phyloP scores from a whole-genome alignment of 2,113 vertebrate genomes.

The Delphinapterus leucas region DNA sequence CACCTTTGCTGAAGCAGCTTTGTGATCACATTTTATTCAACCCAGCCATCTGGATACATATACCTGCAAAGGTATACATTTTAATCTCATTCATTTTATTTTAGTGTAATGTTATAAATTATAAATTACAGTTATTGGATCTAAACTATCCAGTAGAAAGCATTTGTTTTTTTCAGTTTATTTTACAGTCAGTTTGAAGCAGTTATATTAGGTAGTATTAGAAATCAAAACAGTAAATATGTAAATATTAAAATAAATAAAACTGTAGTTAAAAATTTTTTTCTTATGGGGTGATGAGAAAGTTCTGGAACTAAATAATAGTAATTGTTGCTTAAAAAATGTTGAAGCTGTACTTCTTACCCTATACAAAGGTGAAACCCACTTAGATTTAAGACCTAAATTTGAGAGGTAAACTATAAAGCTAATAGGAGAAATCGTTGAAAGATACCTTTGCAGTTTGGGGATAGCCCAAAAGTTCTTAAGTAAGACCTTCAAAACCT shows the following conservation, averaged over 20 bases:
- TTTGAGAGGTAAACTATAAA: background rate
- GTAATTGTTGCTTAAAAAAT: background rate
- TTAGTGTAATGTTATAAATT: background rate
- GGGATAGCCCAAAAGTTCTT: background rate
- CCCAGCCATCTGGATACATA: conserved; percentile 99
- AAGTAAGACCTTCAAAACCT: background rate
- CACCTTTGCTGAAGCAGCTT: conserved; percentile 97
- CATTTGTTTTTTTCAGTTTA: background rate
- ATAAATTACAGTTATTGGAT: background rate
- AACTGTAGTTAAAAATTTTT: background rate
- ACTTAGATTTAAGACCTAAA: background rate
- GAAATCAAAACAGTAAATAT: background rate
- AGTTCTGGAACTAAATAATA: background rate
- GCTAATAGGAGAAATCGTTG: background rate
- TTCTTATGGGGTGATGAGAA: background rate
- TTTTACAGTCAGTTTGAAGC: background rate
- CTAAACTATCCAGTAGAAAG: background rate
- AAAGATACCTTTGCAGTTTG: background rate
- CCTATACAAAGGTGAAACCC: background rate
- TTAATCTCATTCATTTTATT: background rate
- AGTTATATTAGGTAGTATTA: background rate
- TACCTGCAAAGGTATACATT: conserved; percentile 93
- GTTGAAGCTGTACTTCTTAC: background rate
- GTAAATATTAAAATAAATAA: conserved; percentile 4
- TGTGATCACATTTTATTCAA: conserved; percentile 99